phyloP scores from a whole-genome alignment of 2,888 invertebrate genomes.

The Dusona sp. region DNA sequence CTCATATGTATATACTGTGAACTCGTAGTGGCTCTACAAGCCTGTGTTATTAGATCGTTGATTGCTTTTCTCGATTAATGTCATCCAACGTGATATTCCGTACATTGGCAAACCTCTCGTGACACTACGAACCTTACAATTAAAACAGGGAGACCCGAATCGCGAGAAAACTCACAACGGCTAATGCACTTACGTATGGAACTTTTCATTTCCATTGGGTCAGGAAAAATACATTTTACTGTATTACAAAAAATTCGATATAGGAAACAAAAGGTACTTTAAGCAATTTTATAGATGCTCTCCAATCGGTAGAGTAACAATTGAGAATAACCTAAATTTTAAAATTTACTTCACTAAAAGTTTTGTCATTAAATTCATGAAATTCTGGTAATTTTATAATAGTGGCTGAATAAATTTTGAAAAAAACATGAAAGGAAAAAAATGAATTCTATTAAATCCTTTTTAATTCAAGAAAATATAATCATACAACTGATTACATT shows the following conservation, averaged over 20 bases:
- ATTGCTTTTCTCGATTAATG: constrained; percentile 52
- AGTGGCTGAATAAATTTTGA: not conserved
- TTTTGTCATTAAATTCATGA: not conserved
- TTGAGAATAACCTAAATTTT: not conserved
- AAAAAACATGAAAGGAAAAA: not conserved
- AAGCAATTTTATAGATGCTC: too few relatives aligned
- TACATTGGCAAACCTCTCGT: constrained; percentile 20
- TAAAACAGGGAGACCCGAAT: not conserved
- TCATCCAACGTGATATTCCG: constrained; percentile 35
- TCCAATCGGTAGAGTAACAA: not conserved
- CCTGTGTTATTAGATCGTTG: constrained; percentile 49
- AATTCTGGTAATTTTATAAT: not conserved
- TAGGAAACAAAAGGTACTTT: not conserved
- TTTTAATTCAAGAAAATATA: not conserved
- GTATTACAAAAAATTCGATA: not conserved
- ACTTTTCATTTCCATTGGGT: not conserved
- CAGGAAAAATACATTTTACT: not conserved
- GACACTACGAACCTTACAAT: constrained; percentile 40
- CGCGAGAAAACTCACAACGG: not conserved
- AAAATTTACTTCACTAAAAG: not conserved
- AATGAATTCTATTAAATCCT: not conserved
- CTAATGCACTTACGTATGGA: not conserved
- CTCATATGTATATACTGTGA: not conserved
- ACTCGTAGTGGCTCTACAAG: not conserved
- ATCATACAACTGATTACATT: not conserved